These are phyloP conservation scores for Leptopilina syphax DNA, from an alignment of 2,888 invertebrate species.

Conservation along the genomic window DNA sequence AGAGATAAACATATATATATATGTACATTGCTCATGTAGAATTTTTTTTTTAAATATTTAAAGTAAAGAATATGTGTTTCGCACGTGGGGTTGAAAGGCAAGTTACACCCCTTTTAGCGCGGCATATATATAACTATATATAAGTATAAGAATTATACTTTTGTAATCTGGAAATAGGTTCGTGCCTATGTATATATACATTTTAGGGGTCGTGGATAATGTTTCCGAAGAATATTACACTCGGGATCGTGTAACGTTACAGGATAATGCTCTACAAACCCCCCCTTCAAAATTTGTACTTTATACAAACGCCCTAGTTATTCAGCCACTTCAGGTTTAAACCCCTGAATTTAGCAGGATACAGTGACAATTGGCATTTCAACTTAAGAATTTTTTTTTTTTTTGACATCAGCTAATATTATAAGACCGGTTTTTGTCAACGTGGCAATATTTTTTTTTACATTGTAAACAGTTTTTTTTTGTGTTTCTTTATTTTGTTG, in stretches of 20 bases:
- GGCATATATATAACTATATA: background rate
- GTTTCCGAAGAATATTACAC: conserved; percentile 55
- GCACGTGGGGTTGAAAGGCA: conserved; percentile 46
- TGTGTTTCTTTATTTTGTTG: too few relatives aligned
- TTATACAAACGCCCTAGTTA: conserved; percentile 34
- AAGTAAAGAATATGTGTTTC: conserved; percentile 25
- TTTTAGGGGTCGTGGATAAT: conserved; percentile 49
- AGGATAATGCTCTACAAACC: conserved; percentile 54
- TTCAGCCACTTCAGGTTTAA: conserved; percentile 29
- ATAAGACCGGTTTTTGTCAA: conserved; percentile 1
- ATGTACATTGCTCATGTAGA: background rate
- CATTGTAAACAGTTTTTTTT: conserved; percentile 18
- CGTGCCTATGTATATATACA: background rate
- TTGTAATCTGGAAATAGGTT: conserved; percentile 46
- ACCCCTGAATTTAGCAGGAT: conserved; percentile 37
- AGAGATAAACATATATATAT: background rate
- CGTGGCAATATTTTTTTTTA: conserved; percentile 19
- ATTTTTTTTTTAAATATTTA: background rate
- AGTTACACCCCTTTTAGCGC: conserved; percentile 43
- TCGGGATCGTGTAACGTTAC: conserved; percentile 56
- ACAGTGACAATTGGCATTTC: conserved; percentile 39
- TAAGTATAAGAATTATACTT: conserved; percentile 56
- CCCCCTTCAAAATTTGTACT: conserved; percentile 42
- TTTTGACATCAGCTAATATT: background rate
- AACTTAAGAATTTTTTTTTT: conserved; percentile 13